Base-by-base conservation (phyloP, 1,140 invertebrate species). In the Bombus consobrinus region DNA sequence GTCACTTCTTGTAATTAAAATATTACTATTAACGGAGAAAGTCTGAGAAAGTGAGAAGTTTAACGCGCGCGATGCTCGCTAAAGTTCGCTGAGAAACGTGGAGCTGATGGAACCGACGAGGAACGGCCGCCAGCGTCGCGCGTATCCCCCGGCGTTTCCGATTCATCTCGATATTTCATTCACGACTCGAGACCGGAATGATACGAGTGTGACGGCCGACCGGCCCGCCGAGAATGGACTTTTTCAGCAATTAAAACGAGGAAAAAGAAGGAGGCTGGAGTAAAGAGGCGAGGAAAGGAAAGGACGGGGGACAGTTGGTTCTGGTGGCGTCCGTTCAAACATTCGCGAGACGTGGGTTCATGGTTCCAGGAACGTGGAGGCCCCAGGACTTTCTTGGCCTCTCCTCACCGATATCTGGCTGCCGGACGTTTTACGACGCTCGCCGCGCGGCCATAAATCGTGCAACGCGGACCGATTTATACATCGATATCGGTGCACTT, bases 401-500 rank as follows among this genome's bases (percentile, higher is more conserved):
- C 79, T 80, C 66, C 64, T 57, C 59, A 15, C 34, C 62, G 37
- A 81, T 89, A 89, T 87, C 76, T 87, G 89, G 83, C 87, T 85
- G 80, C 80, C 82, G 77, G 71, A 87, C 69, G 87, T 93, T 94
- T 94, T 94, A 93, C 93, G 93, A 92, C 88, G 93, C 92, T 93
- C 91, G 89, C 90, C 90, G 90, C 90, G 89, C 82, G 82, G 89
- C 85, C 90, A 92, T 94, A 94, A 94, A 94, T 94, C 91, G 87
- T 91, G 87, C 82, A 68, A 81, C 81, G 68, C 74, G 75, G 81
- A 87, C 89, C 91, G 92, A 94, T 94, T 93, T 94, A 93, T 91
- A 88, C 85, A 90, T 88, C 91, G 90, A 94, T 94, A 93, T 93
- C 90, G 88, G 82, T 88, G 90, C 90, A 92, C 92, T 92, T 93